Percentiles rank a stretch among this genome's conserved stretches.
phyloP scores from a whole-genome alignment of 2,888 invertebrate genomes.

The Sympetrum striolatum region DNA sequence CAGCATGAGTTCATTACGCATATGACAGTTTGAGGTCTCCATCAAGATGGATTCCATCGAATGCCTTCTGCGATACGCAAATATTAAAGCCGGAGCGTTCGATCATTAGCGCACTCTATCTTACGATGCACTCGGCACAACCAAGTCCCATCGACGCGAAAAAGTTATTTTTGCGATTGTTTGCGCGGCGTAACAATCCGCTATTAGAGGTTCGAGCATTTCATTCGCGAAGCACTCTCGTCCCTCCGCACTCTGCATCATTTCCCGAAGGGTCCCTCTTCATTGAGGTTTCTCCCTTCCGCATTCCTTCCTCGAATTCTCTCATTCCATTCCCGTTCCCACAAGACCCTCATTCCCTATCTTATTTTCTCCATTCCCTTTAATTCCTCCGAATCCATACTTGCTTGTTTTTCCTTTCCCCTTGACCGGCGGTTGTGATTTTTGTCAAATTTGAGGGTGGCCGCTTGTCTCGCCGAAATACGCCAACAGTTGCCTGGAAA shows the following conservation, averaged over 20 bases:
- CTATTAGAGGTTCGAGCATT: not conserved
- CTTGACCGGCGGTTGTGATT: too few species aligned
- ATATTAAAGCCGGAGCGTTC: not conserved
- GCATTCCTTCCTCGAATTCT: not conserved
- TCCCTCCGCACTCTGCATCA: slow-evolving; percentile 4
- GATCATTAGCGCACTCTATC: not conserved
- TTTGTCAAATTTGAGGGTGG: too few species aligned
- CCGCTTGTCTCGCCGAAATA: too few species aligned
- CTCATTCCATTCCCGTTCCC: not conserved
- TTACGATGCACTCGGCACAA: not conserved
- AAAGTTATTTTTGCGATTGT: not conserved
- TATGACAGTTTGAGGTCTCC: not conserved
- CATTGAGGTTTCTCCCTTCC: not conserved
- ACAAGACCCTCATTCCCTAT: too few species aligned
- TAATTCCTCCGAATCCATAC: too few species aligned
- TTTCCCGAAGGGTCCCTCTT: slow-evolving; percentile 25
- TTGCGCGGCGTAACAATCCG: not conserved
- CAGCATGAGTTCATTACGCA: not conserved
- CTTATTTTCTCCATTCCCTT: not conserved
- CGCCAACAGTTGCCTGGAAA: too few species aligned
- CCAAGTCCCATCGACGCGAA: not conserved
- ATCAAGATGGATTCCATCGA: not conserved
- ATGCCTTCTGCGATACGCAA: not conserved
- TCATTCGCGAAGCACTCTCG: not conserved
- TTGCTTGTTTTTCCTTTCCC: too few species aligned